These are phyloP conservation scores for Patella caerulea DNA, from an alignment of 2,888 invertebrate genomes.

Conservation along the genomic window DNA sequence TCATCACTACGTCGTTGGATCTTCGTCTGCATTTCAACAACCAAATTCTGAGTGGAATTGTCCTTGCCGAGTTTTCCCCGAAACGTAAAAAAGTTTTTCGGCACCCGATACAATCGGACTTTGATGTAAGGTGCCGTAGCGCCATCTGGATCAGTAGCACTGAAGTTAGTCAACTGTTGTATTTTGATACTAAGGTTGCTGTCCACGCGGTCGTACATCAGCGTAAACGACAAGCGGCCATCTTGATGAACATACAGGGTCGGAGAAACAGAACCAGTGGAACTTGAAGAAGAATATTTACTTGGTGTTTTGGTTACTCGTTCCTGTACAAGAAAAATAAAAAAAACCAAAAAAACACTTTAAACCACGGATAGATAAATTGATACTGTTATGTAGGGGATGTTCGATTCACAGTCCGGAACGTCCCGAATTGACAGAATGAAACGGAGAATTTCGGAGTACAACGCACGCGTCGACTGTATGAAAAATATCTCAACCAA, in stretches of 20 bases:
- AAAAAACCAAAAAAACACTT: too few species aligned
- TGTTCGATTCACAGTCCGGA: too few species aligned
- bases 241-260: conserved; percentile 24
- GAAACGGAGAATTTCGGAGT: too few species aligned
- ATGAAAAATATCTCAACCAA: too few species aligned
- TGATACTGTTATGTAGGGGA: too few species aligned
- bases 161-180: conserved; percentile 48
- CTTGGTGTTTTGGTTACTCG: neutral
- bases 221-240: conserved; percentile 44
- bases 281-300: conserved; percentile 7
- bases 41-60: conserved; percentile 52
- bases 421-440: too few species aligned
- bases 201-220: conserved; percentile 47
- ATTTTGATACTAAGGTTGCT: conserved; percentile 48
- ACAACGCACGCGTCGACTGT: too few species aligned
- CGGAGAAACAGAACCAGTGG: neutral
- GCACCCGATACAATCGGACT: conserved; percentile 51
- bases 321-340: neutral
- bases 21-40: conserved; percentile 58
- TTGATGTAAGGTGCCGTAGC: conserved; percentile 57
- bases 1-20: conserved; percentile 51
- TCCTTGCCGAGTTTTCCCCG: conserved; percentile 37
- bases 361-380: too few species aligned
- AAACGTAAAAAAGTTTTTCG: conserved; percentile 57
- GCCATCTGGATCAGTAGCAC: conserved; percentile 38